These are phyloP conservation scores for Gandaritis pyraliata DNA, from an alignment of 2,888 invertebrate genomes.

Conservation along the genomic window DNA sequence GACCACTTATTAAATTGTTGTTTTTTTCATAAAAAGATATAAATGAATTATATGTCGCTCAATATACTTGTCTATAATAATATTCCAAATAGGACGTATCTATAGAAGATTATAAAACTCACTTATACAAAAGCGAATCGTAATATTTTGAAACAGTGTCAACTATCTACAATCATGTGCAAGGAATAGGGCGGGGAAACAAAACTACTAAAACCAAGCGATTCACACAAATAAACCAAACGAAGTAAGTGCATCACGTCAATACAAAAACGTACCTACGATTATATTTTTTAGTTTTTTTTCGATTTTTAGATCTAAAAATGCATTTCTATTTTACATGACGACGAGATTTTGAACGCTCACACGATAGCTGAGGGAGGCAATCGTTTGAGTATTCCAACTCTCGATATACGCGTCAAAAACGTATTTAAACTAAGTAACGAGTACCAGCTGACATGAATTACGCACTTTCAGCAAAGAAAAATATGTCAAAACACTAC, in stretches of 20 bases:
- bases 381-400: constrained; percentile 75
- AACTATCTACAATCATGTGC: constrained; percentile 62
- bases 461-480: constrained; percentile 86
- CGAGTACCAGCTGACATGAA: constrained; percentile 83
- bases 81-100: constrained; percentile 32
- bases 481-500: constrained; percentile 86
- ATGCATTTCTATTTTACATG: constrained; percentile 77
- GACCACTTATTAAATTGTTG: too few species aligned
- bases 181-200: constrained; percentile 66
- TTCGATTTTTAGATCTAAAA: constrained; percentile 68
- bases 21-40: constrained; percentile 9
- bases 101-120: constrained; percentile 46
- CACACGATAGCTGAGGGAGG: constrained; percentile 58
- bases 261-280: constrained; percentile 71
- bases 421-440: constrained; percentile 60
- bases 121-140: constrained; percentile 45
- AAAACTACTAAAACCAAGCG: constrained; percentile 79
- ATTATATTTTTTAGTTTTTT: constrained; percentile 59
- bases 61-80: constrained; percentile 17
- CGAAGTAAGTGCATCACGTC: constrained; percentile 78
- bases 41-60: background rate
- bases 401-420: constrained; percentile 52
- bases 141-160: constrained; percentile 40
- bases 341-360: constrained; percentile 69
- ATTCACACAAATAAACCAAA: constrained; percentile 74